Base-by-base conservation (phyloP, 2,113 vertebrate genomes). In the Artemisiospiza belli region DNA sequence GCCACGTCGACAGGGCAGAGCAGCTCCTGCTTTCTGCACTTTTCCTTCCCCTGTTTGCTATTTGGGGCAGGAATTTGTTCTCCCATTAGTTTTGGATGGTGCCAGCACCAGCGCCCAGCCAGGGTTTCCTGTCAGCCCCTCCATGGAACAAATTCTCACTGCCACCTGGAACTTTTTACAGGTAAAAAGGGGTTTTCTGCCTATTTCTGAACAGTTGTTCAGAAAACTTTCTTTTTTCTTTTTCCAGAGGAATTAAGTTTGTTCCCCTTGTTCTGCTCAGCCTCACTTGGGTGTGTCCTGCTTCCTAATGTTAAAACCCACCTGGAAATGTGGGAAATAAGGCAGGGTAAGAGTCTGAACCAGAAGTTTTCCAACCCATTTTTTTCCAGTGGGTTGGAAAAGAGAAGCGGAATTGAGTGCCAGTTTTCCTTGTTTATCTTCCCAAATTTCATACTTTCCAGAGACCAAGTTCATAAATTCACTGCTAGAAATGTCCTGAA, bases 341-440 rank as follows among this genome's bases (percentile, higher is more conserved):
- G n/a, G 69, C 51, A 28, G 4, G 3, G 9, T 3, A 30, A 35
- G 54, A 58, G 19, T 43, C 30, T 46, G 20, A 79, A 33, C 4
- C 4, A 55, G 21, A 3, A 10, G 15, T 10, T 49, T 49, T 49
- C 47, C 47, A 49, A 25, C 13, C 47, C 47, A 49, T 7, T 49
- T 13, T 49, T 49, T 49, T 49, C 47, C 13, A 49, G 2, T 0
- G 6, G 24, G 15, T 5, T 69, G 37, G 49, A 54, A 64, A 76
- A 68, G 18, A 63, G 25, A 61, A 25, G 30, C 30, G 18, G n/a
- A 52, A n/a, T 0, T 11, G 16, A 70, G 9, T 21, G 15, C 6
- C 5, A 5, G 4, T 24, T 35, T 94, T 63, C 43, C 13, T 9
- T 2, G 17, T 22, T 15, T 0, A 0, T 35, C 55, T 69, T 70